Evolutionary conservation across 2,113 vertebrate genomes (phyloP).

Genomic region (Chinchilla lanigera): DNA sequence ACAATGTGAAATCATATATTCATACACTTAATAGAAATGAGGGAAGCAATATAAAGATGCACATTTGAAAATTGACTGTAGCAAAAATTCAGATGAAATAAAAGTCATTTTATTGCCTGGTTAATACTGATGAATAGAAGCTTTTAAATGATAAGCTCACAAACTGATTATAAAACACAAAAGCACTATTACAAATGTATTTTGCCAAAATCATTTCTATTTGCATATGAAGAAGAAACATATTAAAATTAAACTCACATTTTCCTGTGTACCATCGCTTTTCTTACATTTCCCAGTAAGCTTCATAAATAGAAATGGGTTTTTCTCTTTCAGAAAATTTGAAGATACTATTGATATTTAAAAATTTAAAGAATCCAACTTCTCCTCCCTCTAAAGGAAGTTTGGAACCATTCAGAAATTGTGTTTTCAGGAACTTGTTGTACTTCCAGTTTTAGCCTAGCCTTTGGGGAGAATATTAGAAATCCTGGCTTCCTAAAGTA

Average conservation of each 20-base stretch:
- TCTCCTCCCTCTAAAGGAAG: neutral
- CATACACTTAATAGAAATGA: neutral
- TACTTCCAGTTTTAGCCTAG: neutral
- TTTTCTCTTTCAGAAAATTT: conserved; percentile 7
- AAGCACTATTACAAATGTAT: neutral
- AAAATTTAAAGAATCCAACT: neutral
- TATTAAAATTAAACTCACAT: neutral
- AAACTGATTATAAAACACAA: neutral
- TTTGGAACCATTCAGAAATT: conserved; percentile 32
- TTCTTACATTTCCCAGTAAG: neutral
- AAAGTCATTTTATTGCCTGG: neutral
- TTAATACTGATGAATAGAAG: conserved; percentile 31
- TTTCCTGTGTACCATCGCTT: neutral
- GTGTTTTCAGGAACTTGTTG: neutral
- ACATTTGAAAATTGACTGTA: conserved; percentile 8
- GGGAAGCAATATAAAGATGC: neutral
- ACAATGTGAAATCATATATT: neutral
- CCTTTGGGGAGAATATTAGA: neutral
- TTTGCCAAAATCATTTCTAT: conserved; percentile 20
- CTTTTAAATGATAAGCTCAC: neutral
- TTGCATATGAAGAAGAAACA: conserved; percentile 6
- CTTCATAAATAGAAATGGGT: conserved; percentile 5
- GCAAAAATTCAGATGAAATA: conserved; percentile 45
- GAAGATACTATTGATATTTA: conserved; percentile 6
- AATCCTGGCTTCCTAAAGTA: conserved; percentile 29